Evolutionary conservation across 2,888 invertebrate genomes (phyloP).

Genomic region (Volucella bombylans): DNA sequence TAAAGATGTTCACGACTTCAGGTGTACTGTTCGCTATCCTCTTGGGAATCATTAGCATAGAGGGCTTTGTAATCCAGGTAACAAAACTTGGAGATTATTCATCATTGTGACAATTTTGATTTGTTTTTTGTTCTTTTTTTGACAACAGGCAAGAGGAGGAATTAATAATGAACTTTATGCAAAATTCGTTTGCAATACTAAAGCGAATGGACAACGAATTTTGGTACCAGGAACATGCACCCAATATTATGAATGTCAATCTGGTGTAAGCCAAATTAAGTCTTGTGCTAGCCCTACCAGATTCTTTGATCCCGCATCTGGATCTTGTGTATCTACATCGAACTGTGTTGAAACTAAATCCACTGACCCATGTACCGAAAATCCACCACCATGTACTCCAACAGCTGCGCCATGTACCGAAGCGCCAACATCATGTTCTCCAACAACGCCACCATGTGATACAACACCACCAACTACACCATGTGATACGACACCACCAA

Average conservation of each 20-base stretch:
- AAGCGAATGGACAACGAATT: constrained; percentile 77
- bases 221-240: constrained; percentile 80
- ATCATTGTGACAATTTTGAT: not conserved
- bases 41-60: constrained; percentile 35
- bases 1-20: constrained; percentile 32
- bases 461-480: constrained; percentile 6
- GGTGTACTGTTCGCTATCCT: constrained; percentile 38
- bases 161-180: constrained; percentile 77
- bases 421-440: not conserved
- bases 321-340: constrained; percentile 77
- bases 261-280: constrained; percentile 74
- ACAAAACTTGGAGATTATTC: not conserved
- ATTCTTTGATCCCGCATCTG: constrained; percentile 76
- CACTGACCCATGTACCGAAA: not conserved
- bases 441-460: not conserved
- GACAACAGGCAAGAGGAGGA: constrained; percentile 33
- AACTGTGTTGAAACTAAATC: constrained; percentile 76
- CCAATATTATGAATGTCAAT: constrained; percentile 78
- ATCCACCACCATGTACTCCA: not conserved
- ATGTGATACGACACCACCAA: constrained; percentile 3
- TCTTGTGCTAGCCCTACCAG: constrained; percentile 74
- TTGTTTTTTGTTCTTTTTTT: not conserved
- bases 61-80: constrained; percentile 61
- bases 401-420: not conserved
- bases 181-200: constrained; percentile 77